Percentiles rank a stretch among this genome's conserved stretches.
phyloP scores from a whole-genome alignment of 2,888 invertebrate genomes.

The Torymus texanus region DNA sequence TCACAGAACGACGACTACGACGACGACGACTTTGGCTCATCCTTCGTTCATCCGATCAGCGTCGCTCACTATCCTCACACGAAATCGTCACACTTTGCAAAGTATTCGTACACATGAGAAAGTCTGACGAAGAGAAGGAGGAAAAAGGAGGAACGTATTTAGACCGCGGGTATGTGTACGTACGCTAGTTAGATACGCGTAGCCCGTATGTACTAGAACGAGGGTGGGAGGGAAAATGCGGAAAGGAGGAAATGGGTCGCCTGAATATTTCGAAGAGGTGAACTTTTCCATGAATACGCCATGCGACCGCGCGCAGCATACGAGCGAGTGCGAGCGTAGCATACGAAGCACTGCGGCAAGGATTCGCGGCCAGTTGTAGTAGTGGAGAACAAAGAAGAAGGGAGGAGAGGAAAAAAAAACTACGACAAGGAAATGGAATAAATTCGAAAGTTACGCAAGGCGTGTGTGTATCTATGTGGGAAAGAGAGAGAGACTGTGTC shows the following conservation, averaged over 20 bases:
- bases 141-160: too few relatives aligned
- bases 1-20: too few relatives aligned
- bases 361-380: not conserved
- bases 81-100: too few relatives aligned
- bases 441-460: slow-evolving; percentile 58
- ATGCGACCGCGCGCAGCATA: slow-evolving; percentile 52
- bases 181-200: too few relatives aligned
- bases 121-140: too few relatives aligned
- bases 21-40: too few relatives aligned
- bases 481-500: not conserved
- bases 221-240: not conserved
- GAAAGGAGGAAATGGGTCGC: slow-evolving; percentile 37
- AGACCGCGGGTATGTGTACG: too few relatives aligned
- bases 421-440: slow-evolving; percentile 52
- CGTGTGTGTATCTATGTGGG: not conserved
- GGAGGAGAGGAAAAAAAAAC: slow-evolving; percentile 17
- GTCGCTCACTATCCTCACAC: too few relatives aligned
- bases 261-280: slow-evolving; percentile 61
- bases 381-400: slow-evolving; percentile 1
- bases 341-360: slow-evolving; percentile 61
- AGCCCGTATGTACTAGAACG: too few relatives aligned
- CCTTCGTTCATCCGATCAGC: too few relatives aligned
- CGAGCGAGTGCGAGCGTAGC: slow-evolving; percentile 40
- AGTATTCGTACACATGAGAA: too few relatives aligned
- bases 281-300: slow-evolving; percentile 68